phyloP scores from a whole-genome alignment of 2,797 vertebrate genomes.

The Buceros bicornis region DNA sequence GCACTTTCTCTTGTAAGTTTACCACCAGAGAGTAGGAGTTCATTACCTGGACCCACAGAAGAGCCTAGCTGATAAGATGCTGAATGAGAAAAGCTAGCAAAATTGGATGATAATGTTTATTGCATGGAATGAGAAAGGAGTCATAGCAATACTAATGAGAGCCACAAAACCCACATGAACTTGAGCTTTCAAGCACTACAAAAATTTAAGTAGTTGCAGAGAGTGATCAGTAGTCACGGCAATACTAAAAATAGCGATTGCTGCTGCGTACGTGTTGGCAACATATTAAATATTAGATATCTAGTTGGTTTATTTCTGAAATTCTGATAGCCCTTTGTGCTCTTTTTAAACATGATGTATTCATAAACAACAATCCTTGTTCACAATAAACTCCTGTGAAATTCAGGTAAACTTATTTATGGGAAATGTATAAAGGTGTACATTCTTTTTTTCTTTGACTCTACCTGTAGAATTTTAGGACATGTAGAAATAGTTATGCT shows the following conservation, averaged over 20 bases:
- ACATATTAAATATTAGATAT: background rate
- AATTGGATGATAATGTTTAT: background rate
- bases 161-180: background rate
- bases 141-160: background rate
- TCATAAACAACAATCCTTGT: background rate
- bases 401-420: background rate
- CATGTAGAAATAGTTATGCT: background rate
- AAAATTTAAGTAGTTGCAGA: background rate
- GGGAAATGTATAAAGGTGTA: background rate
- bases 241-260: background rate
- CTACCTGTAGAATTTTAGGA: background rate
- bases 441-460: background rate
- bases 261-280: background rate
- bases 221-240: conserved; percentile 11
- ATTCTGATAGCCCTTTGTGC: background rate
- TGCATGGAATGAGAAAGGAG: background rate
- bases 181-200: background rate
- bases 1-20: background rate
- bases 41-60: background rate
- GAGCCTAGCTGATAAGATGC: background rate
- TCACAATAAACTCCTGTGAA: background rate
- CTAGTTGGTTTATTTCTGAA: background rate
- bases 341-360: background rate
- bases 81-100: background rate
- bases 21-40: background rate